These are phyloP conservation scores for Caracal caracal DNA, from an alignment of 2,113 vertebrate genomes.

Conservation along the genomic window DNA sequence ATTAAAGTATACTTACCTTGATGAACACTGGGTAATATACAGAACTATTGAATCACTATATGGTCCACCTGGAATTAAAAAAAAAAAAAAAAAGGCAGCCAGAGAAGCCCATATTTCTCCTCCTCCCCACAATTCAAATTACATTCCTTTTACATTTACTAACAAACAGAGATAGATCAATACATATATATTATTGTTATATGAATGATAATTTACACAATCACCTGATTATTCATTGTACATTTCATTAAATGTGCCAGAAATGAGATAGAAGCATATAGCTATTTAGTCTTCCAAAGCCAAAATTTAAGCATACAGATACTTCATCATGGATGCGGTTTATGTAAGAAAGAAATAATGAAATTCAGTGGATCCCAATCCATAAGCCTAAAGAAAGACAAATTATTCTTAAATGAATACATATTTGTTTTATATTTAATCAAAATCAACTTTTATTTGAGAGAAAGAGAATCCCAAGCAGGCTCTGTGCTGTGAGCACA, in stretches of 20 bases:
- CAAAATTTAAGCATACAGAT: background rate
- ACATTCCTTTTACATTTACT: background rate
- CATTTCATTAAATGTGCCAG: background rate
- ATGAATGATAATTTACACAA: background rate
- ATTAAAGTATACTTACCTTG: background rate
- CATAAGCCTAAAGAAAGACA: background rate
- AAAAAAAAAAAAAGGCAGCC: too few species aligned
- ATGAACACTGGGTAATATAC: background rate
- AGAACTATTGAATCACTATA: background rate
- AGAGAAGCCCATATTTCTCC: background rate
- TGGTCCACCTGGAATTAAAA: background rate
- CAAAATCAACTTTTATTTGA: background rate
- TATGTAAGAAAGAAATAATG: constrained; percentile 23
- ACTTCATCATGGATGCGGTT: background rate
- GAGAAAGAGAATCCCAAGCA: too few species aligned
- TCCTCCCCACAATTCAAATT: background rate
- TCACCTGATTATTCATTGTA: constrained; percentile 21
- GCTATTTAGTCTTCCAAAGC: background rate
- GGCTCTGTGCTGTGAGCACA: too few species aligned
- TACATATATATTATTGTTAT: background rate
- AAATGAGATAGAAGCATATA: background rate
- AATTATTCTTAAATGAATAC: background rate
- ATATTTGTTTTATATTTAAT: background rate
- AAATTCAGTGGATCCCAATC: background rate
- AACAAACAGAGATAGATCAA: background rate